A percentile compares a stretch with the other conserved stretches of the same genome.
Evolutionary conservation across 2,797 vertebrate species (phyloP).

Genomic region (Eulemur mongoz): DNA sequence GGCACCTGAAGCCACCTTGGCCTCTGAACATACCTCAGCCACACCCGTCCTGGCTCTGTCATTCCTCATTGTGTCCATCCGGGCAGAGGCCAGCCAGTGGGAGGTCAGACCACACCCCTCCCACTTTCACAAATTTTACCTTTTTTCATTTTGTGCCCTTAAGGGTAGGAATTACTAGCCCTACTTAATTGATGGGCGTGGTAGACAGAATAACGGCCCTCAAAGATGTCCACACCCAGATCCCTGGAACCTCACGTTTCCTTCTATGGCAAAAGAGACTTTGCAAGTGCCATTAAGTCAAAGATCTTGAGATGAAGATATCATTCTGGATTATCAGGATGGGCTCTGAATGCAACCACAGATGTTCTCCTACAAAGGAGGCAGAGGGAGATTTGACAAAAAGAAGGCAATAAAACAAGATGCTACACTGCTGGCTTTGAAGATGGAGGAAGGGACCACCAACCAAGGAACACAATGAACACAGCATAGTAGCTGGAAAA

Average conservation of each 20-base stretch:
- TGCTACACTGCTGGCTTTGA: neutral
- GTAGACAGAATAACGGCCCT: neutral
- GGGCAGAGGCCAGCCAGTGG: neutral
- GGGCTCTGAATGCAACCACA: neutral
- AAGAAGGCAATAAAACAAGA: neutral
- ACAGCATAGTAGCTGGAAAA: neutral
- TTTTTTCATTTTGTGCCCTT: neutral
- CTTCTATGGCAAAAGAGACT: neutral
- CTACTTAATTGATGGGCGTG: neutral
- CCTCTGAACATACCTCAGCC: neutral
- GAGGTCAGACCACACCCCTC: neutral
- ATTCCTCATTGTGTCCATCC: accelerated
- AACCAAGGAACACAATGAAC: neutral
- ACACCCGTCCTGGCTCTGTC: neutral
- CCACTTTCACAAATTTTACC: neutral
- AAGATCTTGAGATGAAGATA: neutral
- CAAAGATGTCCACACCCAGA: neutral
- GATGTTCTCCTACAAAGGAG: neutral
- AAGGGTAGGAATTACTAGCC: neutral
- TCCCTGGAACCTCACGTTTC: neutral
- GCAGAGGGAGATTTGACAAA: neutral
- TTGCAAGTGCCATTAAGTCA: neutral
- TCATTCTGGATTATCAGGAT: neutral
- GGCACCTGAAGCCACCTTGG: neutral
- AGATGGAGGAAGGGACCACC: neutral